Conservation (phyloP, 2,888 invertebrate genomes). For the Crossocerus cetratus region DNA sequence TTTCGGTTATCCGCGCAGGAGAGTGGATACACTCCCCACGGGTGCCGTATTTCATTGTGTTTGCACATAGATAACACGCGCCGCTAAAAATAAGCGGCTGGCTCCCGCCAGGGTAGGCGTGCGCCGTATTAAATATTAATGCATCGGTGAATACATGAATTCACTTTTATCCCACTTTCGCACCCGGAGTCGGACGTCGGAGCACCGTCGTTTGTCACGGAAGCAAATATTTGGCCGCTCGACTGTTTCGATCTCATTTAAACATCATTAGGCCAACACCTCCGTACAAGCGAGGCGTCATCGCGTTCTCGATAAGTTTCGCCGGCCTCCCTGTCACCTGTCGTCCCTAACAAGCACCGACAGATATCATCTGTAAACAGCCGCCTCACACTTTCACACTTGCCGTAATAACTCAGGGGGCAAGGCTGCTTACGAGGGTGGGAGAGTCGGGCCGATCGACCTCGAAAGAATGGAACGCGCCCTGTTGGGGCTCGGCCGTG, state of each 20-base stretch:
- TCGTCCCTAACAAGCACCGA: too few species aligned
- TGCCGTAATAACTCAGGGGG: too few species aligned
- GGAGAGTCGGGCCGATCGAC: too few species aligned
- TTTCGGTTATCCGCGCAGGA: conserved; percentile 39
- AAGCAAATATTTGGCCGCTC: not conserved
- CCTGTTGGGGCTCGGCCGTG: conserved; percentile 25
- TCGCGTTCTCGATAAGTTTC: too few species aligned
- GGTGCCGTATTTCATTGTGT: conserved; percentile 47
- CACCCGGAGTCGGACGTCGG: conserved; percentile 16
- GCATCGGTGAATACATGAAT: conserved; percentile 45
- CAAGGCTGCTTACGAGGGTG: too few species aligned
- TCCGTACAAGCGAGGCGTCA: too few species aligned
- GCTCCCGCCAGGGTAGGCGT: conserved; percentile 13
- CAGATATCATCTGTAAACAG: too few species aligned
- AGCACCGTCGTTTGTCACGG: conserved; percentile 11
- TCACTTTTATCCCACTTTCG: conserved; percentile 33
- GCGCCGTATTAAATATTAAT: conserved; percentile 59
- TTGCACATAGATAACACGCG: conserved; percentile 51
- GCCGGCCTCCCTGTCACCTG: too few species aligned
- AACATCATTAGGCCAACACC: too few species aligned
- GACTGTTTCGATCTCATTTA: too few species aligned
- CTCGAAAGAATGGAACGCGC: not conserved
- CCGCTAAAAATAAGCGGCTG: conserved; percentile 34
- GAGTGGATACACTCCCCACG: conserved; percentile 17
- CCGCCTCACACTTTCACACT: too few species aligned